Evolutionary conservation across 2,797 vertebrate genomes (phyloP), one percentile per base, ranked within the genome.

Genomic region (Pangasius macronema): DNA sequence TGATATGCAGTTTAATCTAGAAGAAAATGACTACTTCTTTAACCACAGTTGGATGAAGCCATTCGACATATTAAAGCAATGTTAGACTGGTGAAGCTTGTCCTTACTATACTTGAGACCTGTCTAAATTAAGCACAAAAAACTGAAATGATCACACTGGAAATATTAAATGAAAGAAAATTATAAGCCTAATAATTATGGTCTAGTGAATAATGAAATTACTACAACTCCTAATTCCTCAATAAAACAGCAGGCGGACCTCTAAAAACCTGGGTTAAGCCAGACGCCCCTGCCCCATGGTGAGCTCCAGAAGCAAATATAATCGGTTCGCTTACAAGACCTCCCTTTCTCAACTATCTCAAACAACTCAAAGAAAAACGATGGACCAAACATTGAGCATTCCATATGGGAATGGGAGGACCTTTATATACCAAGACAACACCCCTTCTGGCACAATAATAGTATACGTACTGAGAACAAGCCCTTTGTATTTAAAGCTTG

Each of bases 1-100:
- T 82, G 67, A 82, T 49, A 82, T 67, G 11, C 42, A 5, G 61
- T 82, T 83, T 68, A 68, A 70, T 70, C 63, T 8, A 83, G 30
- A 83, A 7, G 63, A 68, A 83, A 68, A 53, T 1, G 46, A 83
- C 9, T 22, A 7, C 27, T 10, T 5, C 61, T 67, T 83, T 68
- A 36, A 83, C 42, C 46, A 33, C 82, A 53, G 30, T 14, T 55
- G 30, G 30, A 83, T 33, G 36, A 55, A 83, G 11, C n/a, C 11
- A 33, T 68, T 83, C 63, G 18, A 59, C 22, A 80, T 59, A 51
- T 70, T 68, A 55, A 36, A 22, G 20, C 20, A 33, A 53, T 27
- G 20, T 53, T 36, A 68, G 16, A 13, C 30, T 24, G 65, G 63
- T 53, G 3, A 82, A 46, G 39, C 59, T n/a, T 49, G 24, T 55